These are phyloP conservation scores for Calameuta idolon DNA, from an alignment of 2,888 invertebrate genomes.

Conservation along the genomic window DNA sequence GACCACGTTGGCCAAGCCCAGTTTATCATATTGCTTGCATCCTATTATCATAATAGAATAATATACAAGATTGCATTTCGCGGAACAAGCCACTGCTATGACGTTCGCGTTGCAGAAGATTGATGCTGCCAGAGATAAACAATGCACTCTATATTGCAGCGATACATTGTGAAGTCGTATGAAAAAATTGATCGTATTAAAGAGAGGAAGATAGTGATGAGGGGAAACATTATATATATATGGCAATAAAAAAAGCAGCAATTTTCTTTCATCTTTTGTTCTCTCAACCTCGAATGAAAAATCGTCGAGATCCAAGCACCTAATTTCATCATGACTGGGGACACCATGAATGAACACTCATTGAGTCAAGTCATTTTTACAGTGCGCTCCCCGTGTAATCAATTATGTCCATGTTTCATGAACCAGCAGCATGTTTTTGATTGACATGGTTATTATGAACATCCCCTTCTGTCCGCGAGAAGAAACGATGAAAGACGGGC, in stretches of 20 bases:
- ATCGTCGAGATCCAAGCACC: neutral
- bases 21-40: constrained; percentile 44
- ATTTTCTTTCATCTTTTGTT: neutral
- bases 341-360: constrained; percentile 16
- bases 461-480: constrained; percentile 9
- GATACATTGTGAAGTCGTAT: too few relatives aligned
- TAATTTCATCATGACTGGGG: neutral
- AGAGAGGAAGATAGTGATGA: too few relatives aligned
- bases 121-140: constrained; percentile 9
- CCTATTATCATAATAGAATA: constrained; percentile 54
- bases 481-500: constrained; percentile 14
- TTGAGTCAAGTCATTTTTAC: constrained; percentile 13
- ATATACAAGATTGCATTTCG: constrained; percentile 34
- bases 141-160: too few relatives aligned
- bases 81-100: neutral
- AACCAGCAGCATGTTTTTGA: constrained; percentile 15
- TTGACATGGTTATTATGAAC: constrained; percentile 23
- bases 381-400: constrained; percentile 13
- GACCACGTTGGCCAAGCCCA: constrained; percentile 43
- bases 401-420: constrained; percentile 23
- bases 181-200: too few relatives aligned
- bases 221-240: neutral
- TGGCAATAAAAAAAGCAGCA: neutral
- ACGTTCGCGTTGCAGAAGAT: neutral
- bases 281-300: neutral